Conservation (phyloP, 2,113 vertebrate genomes). For the Pampusana beccarii region DNA sequence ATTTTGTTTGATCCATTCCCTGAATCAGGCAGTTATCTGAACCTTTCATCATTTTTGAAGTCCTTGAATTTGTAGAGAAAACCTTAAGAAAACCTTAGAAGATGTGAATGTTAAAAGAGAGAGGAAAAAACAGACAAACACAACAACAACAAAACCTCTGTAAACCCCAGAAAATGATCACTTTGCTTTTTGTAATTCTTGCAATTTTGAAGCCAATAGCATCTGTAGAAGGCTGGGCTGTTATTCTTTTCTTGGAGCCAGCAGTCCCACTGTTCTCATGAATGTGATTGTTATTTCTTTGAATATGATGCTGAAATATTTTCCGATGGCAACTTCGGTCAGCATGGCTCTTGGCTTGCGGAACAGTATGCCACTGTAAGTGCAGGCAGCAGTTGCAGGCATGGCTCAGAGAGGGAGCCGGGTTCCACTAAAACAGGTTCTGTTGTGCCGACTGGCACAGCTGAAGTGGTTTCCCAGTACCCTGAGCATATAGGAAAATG, state of each 20-base stretch:
- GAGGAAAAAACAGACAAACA: too few species aligned
- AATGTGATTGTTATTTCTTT: accelerated
- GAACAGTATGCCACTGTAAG: not conserved
- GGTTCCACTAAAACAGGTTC: not conserved
- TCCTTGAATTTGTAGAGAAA: not conserved
- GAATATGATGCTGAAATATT: not conserved
- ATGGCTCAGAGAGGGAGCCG: not conserved
- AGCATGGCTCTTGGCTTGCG: not conserved
- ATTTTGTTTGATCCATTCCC: not conserved
- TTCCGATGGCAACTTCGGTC: not conserved
- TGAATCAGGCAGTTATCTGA: not conserved
- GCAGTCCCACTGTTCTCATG: not conserved
- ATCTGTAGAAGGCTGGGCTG: not conserved
- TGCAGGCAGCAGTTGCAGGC: not conserved
- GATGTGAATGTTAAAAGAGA: not conserved
- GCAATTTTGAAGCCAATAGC: not conserved
- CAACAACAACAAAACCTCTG: not conserved
- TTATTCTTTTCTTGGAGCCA: not conserved
- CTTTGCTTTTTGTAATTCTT: not conserved
- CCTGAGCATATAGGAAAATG: not conserved
- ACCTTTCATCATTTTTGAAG: not conserved
- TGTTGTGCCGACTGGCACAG: not conserved
- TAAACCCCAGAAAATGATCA: not conserved
- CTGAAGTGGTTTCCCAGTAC: not conserved
- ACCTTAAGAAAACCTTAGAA: not conserved